Percentiles rank a stretch among this genome's conserved stretches.
Evolutionary conservation across 1,140 invertebrate genomes (phyloP).

Genomic region (Bombus terrestris): DNA sequence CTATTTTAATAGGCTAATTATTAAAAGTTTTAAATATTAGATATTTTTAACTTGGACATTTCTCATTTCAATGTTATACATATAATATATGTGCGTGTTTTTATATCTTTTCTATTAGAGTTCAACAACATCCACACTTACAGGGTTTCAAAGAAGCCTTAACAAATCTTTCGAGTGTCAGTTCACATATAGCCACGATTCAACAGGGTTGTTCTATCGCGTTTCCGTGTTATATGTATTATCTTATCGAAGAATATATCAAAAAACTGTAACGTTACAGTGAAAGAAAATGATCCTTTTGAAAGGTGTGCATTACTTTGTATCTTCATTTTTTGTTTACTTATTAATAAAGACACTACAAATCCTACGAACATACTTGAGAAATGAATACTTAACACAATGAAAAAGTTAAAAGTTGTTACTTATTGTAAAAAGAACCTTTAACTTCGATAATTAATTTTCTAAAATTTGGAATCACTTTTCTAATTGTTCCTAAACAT

Average conservation of each 20-base stretch:
- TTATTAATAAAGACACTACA: background rate
- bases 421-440: too few species aligned
- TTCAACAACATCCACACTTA: conserved; percentile 78
- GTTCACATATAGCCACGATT: conserved; percentile 68
- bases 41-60: background rate
- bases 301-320: conserved; percentile 53
- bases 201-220: conserved; percentile 45
- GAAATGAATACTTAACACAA: too few species aligned
- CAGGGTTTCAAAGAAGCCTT: conserved; percentile 78
- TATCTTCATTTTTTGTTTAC: background rate
- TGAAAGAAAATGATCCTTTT: conserved; percentile 63
- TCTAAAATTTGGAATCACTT: too few species aligned
- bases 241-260: background rate
- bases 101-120: conserved; percentile 41
- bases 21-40: background rate
- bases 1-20: too few species aligned
- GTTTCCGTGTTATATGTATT: background rate
- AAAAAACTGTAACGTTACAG: background rate
- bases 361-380: too few species aligned
- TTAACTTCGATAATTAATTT: too few species aligned
- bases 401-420: too few species aligned
- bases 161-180: conserved; percentile 73
- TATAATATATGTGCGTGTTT: background rate
- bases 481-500: too few species aligned
- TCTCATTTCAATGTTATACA: background rate